Evolutionary conservation across 2,888 invertebrate species (phyloP).

Genomic region (Rhagophthalmus giganteus): DNA sequence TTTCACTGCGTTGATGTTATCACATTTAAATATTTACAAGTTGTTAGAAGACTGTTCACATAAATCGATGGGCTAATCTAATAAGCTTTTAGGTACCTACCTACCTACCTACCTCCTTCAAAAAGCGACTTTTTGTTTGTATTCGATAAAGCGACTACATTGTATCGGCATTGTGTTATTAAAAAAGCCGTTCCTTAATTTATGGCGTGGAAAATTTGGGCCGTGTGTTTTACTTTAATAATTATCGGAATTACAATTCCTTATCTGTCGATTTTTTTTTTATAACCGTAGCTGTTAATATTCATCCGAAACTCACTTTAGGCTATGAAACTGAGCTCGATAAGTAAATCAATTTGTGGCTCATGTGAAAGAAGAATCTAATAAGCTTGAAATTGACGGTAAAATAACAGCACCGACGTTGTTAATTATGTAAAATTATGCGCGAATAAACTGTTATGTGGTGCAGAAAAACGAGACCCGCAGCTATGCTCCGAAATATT

Average conservation of each 20-base stretch:
- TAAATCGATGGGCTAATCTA: neutral
- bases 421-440: constrained; percentile 24
- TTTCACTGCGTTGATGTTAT: neutral
- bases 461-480: constrained; percentile 14
- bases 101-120: too few relatives aligned
- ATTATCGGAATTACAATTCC: constrained; percentile 17
- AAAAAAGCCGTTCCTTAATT: constrained; percentile 10
- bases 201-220: constrained; percentile 9
- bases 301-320: constrained; percentile 4
- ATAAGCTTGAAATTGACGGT: constrained; percentile 22
- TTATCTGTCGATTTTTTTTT: constrained; percentile 9
- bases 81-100: too few relatives aligned
- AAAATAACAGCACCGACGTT: constrained; percentile 14
- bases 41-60: neutral
- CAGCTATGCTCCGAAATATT: constrained; percentile 9
- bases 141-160: neutral
- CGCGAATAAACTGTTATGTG: constrained; percentile 21
- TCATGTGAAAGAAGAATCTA: constrained; percentile 19
- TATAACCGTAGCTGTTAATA: constrained; percentile 6
- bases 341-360: constrained; percentile 21
- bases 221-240: constrained; percentile 10
- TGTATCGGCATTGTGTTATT: neutral
- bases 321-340: constrained; percentile 9
- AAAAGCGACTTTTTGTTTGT: too few relatives aligned
- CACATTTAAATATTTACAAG: neutral